Percentiles rank a stretch among this genome's conserved stretches.
Evolutionary conservation across 2,797 vertebrate genomes (phyloP).

Genomic region (Helicolenus hilgendorfi): DNA sequence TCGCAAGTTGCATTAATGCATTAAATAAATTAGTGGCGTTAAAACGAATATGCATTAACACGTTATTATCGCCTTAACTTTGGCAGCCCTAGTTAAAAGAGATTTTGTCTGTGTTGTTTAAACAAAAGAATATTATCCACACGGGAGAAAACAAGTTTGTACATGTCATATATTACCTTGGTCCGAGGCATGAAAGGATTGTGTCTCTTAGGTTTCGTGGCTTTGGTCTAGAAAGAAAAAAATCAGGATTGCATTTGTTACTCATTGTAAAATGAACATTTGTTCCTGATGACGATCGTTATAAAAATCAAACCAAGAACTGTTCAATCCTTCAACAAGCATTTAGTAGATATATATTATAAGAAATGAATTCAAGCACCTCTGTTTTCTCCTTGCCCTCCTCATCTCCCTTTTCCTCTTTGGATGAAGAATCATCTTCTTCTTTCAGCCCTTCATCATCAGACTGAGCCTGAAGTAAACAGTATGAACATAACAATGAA

Average conservation of each 20-base stretch:
- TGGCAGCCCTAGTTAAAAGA: no score
- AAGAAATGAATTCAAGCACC: constrained; percentile 11
- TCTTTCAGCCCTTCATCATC: constrained; percentile 69
- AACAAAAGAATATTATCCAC: neutral
- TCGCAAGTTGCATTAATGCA: no score
- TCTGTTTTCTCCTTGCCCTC: constrained; percentile 42
- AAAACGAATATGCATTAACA: no score
- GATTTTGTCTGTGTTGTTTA: neutral
- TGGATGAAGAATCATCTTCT: constrained; percentile 34
- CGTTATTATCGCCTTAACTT: no score
- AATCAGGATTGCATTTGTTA: neutral
- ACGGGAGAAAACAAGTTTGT: neutral
- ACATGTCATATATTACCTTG: constrained; percentile 69
- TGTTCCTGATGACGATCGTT: neutral
- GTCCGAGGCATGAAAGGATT: constrained; percentile 83
- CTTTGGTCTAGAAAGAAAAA: constrained; percentile 61
- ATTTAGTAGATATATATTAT: neutral
- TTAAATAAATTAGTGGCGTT: no score
- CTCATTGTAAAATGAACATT: neutral
- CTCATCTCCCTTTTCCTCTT: constrained; percentile 46
- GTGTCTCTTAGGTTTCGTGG: constrained; percentile 71
- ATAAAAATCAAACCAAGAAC: neutral
- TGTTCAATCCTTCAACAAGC: neutral
- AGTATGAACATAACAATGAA: neutral
- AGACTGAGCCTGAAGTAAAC: constrained; percentile 45